These are phyloP conservation scores for Sapayoa aenigma DNA, from an alignment of 2,113 vertebrate genomes.

Conservation along the genomic window DNA sequence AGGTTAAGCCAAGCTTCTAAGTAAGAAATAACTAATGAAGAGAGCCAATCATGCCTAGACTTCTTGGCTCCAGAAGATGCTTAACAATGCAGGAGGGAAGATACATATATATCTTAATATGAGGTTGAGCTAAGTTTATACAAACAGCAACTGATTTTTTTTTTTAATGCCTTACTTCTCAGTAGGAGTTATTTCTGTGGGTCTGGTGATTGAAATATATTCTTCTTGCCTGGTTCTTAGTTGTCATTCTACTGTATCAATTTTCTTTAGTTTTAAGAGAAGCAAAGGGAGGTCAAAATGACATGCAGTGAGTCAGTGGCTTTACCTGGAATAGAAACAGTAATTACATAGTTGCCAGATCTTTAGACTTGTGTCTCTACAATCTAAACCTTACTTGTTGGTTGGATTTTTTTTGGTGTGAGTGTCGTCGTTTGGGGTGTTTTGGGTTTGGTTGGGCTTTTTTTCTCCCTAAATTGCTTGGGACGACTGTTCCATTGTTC, in stretches of 20 bases:
- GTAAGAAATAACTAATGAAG: not conserved
- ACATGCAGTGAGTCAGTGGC: not conserved
- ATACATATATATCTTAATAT: not conserved
- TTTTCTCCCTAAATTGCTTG: not conserved
- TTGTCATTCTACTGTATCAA: not conserved
- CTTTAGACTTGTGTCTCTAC: not conserved
- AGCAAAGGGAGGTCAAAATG: not conserved
- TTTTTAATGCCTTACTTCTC: not conserved
- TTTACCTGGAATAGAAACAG: not conserved
- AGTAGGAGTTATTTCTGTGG: not conserved
- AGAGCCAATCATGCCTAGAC: not conserved
- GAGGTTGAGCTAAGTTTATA: not conserved
- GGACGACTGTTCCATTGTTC: not conserved
- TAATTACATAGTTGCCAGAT: not conserved
- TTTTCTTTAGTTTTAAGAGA: not conserved
- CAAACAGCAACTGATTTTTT: not conserved
- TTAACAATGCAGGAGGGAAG: not conserved
- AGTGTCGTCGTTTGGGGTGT: fast-evolving
- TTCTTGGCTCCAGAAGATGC: not conserved
- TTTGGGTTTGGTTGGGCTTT: not conserved
- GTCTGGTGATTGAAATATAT: not conserved
- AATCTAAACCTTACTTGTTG: not conserved
- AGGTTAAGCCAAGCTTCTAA: not conserved
- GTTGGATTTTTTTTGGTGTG: not conserved
- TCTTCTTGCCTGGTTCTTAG: not conserved